Conservation (phyloP, 1,140 invertebrate genomes). For the Penaeus vannamei region DNA sequence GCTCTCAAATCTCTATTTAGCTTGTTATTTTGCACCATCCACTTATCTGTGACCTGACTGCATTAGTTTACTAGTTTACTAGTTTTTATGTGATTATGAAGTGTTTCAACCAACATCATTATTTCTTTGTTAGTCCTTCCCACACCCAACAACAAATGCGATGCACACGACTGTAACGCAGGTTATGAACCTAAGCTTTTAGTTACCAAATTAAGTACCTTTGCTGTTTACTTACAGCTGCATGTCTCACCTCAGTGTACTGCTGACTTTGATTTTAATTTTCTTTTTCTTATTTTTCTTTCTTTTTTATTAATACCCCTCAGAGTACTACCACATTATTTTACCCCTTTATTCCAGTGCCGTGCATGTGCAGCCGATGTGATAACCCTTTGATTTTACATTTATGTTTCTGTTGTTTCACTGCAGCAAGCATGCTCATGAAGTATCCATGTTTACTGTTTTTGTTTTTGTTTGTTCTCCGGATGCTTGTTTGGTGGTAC, state of each 20-base stretch:
- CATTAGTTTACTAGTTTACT: too few relatives aligned
- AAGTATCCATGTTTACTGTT: constrained; percentile 59
- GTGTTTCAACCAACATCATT: background rate
- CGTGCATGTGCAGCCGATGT: constrained; percentile 61
- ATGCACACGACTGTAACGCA: constrained; percentile 43
- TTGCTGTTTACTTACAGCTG: constrained; percentile 23
- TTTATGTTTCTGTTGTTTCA: constrained; percentile 36
- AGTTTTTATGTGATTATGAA: too few relatives aligned
- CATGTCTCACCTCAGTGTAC: constrained; percentile 25
- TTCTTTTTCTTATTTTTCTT: constrained; percentile 26
- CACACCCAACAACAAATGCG: background rate
- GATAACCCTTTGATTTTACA: constrained; percentile 52
- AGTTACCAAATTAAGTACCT: constrained; percentile 18
- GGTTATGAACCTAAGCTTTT: constrained; percentile 43
- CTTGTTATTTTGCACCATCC: constrained; percentile 21
- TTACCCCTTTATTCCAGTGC: constrained; percentile 57
- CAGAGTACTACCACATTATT: constrained; percentile 49
- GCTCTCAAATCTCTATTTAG: constrained; percentile 35
- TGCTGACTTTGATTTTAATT: constrained; percentile 25
- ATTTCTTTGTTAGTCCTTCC: constrained; percentile 2
- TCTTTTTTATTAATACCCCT: constrained; percentile 32
- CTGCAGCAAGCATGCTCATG: constrained; percentile 50
- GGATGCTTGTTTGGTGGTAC: constrained; percentile 67
- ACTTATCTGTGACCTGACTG: constrained; percentile 22
- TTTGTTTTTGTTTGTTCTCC: constrained; percentile 68